Conservation (phyloP, 2,888 invertebrate genomes). For the Scaptomyza caliginosa region DNA sequence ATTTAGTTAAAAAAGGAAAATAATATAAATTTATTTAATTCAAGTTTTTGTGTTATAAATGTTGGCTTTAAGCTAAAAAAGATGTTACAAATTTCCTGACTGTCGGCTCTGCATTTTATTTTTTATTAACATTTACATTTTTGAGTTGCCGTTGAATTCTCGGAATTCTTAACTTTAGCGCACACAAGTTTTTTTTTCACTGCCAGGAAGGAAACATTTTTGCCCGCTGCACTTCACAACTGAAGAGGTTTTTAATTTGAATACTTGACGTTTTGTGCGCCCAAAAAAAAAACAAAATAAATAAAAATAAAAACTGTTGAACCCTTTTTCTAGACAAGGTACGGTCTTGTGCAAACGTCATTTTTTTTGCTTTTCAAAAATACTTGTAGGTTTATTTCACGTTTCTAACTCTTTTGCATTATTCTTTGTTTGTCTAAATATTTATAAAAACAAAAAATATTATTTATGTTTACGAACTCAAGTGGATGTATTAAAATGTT, state of each 20-base stretch:
- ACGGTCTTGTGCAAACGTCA: neutral
- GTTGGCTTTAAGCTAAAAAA: conserved; percentile 2
- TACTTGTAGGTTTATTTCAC: neutral
- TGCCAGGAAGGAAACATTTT: conserved; percentile 66
- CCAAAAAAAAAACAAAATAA: conserved; percentile 6
- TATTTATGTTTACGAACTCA: conserved; percentile 27
- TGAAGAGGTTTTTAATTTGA: conserved; percentile 77
- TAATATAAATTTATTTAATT: too few relatives aligned
- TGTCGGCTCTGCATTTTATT: conserved; percentile 11
- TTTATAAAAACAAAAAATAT: conserved; percentile 38
- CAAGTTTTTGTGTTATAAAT: too few relatives aligned
- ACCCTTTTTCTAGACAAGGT: conserved; percentile 12
- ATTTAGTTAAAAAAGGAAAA: too few relatives aligned
- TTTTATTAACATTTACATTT: conserved; percentile 2
- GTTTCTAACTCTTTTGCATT: conserved; percentile 41
- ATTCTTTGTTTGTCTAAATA: conserved; percentile 32
- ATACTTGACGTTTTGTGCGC: conserved; percentile 60
- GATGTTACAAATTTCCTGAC: neutral
- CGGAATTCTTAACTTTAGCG: conserved; percentile 25
- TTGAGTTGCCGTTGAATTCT: conserved; percentile 8
- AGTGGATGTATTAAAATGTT: conserved; percentile 39
- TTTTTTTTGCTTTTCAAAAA: neutral
- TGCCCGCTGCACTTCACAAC: conserved; percentile 46
- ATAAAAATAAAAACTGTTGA: conserved; percentile 27
- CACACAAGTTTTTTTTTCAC: conserved; percentile 21